Conservation (phyloP, 2,888 invertebrate genomes). For the Melieria omissa region DNA sequence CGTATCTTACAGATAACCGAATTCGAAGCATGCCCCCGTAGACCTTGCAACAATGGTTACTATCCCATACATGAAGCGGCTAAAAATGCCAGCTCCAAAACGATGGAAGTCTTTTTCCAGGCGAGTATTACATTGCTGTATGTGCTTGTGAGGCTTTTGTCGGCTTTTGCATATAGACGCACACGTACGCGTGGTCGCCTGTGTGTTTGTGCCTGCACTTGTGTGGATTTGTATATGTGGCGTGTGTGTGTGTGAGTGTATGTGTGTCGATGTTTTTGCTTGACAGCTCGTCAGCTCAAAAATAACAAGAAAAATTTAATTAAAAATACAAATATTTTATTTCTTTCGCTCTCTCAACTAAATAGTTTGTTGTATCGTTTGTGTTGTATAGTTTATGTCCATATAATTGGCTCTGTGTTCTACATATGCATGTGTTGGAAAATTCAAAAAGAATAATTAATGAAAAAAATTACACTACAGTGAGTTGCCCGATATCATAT, state of each 20-base stretch:
- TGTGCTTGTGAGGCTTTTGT: conserved; percentile 7
- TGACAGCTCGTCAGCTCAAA: not conserved
- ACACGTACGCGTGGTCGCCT: not conserved
- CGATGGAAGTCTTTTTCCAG: conserved; percentile 83
- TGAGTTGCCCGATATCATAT: too few species aligned
- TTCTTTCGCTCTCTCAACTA: too few species aligned
- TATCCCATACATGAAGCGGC: conserved; percentile 93
- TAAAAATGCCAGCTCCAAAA: conserved; percentile 86
- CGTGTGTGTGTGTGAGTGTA: not conserved
- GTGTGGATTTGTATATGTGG: not conserved
- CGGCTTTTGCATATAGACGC: not conserved
- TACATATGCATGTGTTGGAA: too few species aligned
- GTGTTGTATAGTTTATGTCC: too few species aligned
- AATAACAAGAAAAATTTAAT: too few species aligned
- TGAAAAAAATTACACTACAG: too few species aligned
- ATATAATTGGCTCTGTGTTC: too few species aligned
- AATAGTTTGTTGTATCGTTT: too few species aligned
- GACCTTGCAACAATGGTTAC: conserved; percentile 87
- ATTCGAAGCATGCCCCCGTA: conserved; percentile 80
- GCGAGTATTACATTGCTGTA: conserved; percentile 55
- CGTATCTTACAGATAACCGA: conserved; percentile 76
- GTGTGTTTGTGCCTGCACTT: not conserved
- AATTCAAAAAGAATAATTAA: too few species aligned
- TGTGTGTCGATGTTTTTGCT: conserved; percentile 1
- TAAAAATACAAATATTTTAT: too few species aligned